Evolutionary conservation across 2,113 vertebrate genomes (phyloP), one percentile per base, ranked within the genome.

Genomic region (Peromyscus californicus): DNA sequence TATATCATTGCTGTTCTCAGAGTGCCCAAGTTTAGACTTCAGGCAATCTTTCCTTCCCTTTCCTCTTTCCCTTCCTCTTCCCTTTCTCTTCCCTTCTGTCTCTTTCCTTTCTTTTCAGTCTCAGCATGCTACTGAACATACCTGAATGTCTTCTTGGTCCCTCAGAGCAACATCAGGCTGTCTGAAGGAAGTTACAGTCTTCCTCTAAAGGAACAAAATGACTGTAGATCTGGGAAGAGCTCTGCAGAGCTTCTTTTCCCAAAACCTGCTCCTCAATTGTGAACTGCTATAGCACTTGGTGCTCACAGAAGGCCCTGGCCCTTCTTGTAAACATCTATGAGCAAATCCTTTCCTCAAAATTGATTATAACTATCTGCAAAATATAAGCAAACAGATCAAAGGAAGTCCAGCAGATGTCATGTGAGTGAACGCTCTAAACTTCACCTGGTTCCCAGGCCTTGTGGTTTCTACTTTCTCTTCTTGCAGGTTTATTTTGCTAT

Each of bases 341-440:
- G 33, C 80, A 70, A 89, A 90, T 80, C 59, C 48, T 69, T 83
- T 92, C 79, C 84, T 75, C 65, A 48, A 90, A 76, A 31, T 93
- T 92, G 36, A 90, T 12, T 84, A 54, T 31, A 78, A 93, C 31
- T 95, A 67, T 95, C 48, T 54, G 17, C 19, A 94, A 51, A 78
- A 84, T 92, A 87, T 61, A 22, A 94, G 63, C n/a, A 29, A 87
- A 61, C 15, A 48, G 83, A 96, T 65, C 42, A 78, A 75, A 96
- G 29, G 39, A 76, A 75, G 17, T 86, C 74, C 87, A 88, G 42
- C 2, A 80, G 29, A 42, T 48, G 78, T 83, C 74, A 8, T 31
- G 33, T 90, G 39, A 90, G 42, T 26, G 9, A 85, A 42, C 1
- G 31, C 3, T 17, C 48, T 54, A 26, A 79, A 59, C 22, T 86